These are phyloP conservation scores for Oryzias dopingdopingensis DNA, from an alignment of 2,797 vertebrate genomes.

Conservation along the genomic window DNA sequence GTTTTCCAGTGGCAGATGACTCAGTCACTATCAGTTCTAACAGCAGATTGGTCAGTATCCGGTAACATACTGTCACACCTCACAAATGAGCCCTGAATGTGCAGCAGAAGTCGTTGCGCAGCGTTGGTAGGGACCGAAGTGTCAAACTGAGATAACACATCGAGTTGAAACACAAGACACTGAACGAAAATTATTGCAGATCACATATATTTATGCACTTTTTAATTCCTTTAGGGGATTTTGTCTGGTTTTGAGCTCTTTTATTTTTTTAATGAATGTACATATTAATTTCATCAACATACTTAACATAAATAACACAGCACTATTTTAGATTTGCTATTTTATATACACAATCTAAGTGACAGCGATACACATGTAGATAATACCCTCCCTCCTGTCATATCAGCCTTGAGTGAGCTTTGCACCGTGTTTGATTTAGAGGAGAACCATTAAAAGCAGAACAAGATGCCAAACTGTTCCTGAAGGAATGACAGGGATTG, in stretches of 20 bases:
- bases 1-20: constrained; percentile 53
- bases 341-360: constrained; percentile 80
- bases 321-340: constrained; percentile 73
- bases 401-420: constrained; percentile 43
- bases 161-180: constrained; percentile 54
- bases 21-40: constrained; percentile 56
- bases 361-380: constrained; percentile 72
- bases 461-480: constrained; percentile 38
- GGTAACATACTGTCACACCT: constrained; percentile 51
- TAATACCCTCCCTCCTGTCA: constrained; percentile 47
- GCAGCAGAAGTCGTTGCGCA: constrained; percentile 50
- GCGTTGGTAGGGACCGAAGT: constrained; percentile 35
- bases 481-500: constrained; percentile 26
- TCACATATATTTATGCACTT: constrained; percentile 46
- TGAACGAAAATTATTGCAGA: constrained; percentile 69
- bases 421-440: constrained; percentile 40
- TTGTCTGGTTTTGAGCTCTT: constrained; percentile 56
- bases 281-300: constrained; percentile 77
- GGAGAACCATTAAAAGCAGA: constrained; percentile 47
- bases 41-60: constrained; percentile 44
- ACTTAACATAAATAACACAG: constrained; percentile 80
- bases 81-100: constrained; percentile 60
- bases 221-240: constrained; percentile 49
- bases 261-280: constrained; percentile 64
- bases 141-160: constrained; percentile 40